phyloP scores from a whole-genome alignment of 2,113 vertebrate genomes.

The Hippocampus comes region DNA sequence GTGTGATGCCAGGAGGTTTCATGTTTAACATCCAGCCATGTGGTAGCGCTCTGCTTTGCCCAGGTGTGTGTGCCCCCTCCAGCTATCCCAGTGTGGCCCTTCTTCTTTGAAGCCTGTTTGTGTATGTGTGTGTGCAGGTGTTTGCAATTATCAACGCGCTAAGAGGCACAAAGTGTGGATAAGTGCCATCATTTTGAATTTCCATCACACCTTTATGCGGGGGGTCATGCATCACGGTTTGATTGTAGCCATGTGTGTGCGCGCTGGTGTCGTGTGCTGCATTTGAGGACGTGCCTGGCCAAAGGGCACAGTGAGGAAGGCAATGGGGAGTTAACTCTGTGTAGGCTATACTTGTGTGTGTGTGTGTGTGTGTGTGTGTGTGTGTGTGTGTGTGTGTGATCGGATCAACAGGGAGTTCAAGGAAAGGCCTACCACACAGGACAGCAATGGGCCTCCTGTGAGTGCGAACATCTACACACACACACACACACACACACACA shows the following conservation, averaged over 20 bases:
- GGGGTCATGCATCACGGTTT: conserved; percentile 55
- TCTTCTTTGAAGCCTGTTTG: conserved; percentile 66
- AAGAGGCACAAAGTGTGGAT: conserved; percentile 79
- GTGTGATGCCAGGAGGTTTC: conserved; percentile 36
- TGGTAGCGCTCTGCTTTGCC: conserved; percentile 64
- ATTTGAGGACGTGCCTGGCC: conserved; percentile 59
- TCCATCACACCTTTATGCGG: conserved; percentile 77
- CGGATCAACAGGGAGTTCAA: conserved; percentile 16
- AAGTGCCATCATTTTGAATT: conserved; percentile 78
- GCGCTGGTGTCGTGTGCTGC: conserved; percentile 29
- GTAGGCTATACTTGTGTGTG: background rate
- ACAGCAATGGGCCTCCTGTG: conserved; percentile 57
- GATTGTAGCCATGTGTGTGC: conserved; percentile 73
- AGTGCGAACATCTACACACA: conserved; percentile 29
- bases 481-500: conserved; percentile 20
- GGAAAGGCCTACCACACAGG: conserved; percentile 51
- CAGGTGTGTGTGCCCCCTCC: conserved; percentile 70
- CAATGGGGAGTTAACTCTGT: conserved; percentile 35
- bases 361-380: background rate
- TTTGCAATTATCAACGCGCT: conserved; percentile 77
- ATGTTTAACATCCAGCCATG: conserved; percentile 60
- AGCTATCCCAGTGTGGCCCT: conserved; percentile 70
- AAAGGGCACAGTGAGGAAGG: conserved; percentile 60
- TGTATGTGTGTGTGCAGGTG: conserved; percentile 65
- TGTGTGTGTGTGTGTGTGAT: background rate